Conservation (phyloP, 2,888 invertebrate genomes). For the Drosophila austrosaltans region DNA sequence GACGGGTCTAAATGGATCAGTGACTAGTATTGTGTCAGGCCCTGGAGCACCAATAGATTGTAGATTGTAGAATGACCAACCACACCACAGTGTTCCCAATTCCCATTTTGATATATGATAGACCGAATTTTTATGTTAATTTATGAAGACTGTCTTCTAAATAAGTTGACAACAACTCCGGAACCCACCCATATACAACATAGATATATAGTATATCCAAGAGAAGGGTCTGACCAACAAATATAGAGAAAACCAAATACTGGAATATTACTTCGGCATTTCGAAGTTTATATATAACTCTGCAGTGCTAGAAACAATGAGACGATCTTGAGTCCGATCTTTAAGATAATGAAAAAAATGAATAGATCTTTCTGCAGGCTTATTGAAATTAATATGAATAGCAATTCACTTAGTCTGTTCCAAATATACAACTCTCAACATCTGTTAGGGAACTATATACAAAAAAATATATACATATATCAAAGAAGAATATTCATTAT, state of each 20-base stretch:
- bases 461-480: neutral
- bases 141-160: slow-evolving; percentile 27
- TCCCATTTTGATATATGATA: slow-evolving; percentile 36
- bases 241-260: neutral
- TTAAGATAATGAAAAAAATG: neutral
- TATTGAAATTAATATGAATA: slow-evolving; percentile 3
- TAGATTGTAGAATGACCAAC: slow-evolving; percentile 14
- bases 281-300: neutral
- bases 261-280: neutral
- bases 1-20: slow-evolving; percentile 56
- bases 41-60: slow-evolving; percentile 47
- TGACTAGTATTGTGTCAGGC: slow-evolving; percentile 38
- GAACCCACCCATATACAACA: slow-evolving; percentile 11
- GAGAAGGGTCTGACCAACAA: slow-evolving; percentile 15
- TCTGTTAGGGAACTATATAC: slow-evolving; percentile 12
- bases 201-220: slow-evolving; percentile 1
- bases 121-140: slow-evolving; percentile 41
- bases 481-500: slow-evolving; percentile 12
- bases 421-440: slow-evolving; percentile 17
- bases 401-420: slow-evolving; percentile 14
- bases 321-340: neutral
- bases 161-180: neutral
- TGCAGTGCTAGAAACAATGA: neutral
- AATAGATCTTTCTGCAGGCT: neutral
- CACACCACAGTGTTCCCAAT: slow-evolving; percentile 69